Evolutionary conservation across 2,797 vertebrate species (phyloP), one percentile per base, ranked within the genome.

Genomic region (Setipinna tenuifilis): DNA sequence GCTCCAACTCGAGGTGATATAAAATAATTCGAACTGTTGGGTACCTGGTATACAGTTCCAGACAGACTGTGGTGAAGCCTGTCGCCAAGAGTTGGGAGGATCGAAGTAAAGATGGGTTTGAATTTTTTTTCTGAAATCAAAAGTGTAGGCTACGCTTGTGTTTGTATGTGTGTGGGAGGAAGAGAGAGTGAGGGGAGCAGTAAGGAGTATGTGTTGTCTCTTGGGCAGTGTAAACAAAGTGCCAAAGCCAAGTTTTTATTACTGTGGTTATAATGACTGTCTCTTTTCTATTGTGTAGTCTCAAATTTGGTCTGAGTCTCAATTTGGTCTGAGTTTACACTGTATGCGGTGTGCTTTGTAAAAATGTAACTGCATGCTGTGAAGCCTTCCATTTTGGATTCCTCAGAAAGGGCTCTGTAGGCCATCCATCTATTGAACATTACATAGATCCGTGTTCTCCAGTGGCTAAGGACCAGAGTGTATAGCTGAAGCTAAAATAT

Each of bases 201-300:
- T 17, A 78, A 44, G 71, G 71, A 78, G 35, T 71, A 35, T 71
- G 65, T 78, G 71, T 78, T 44, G 71, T 78, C 71, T n/a, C 31
- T 44, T 78, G 71, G 71, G 35, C 35, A 44, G 71, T 78, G 71
- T 78, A 78, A 78, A 78, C 71, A 78, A 78, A 78, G 71, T 78
- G 71, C 17, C 71, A 78, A 78, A 78, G 71, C 71, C 71, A 78
- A 78, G 71, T 78, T 78, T 31, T 44, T 41, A 78, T 44, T 44
- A 41, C 35, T 78, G 71, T 44, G 71, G 71, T 78, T 44, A 78
- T 44, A 35, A 44, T 78, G 71, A 78, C 71, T 31, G 68, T 44
- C 71, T 78, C 35, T 44, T 78, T 78, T 78, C 71, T 31, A 78
- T 78, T 44, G 71, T 78, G 31, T 41, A 21, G 71, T 78, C 35